Conservation (phyloP, 2,113 vertebrate species). For the Melanostigma gelatinosum region DNA sequence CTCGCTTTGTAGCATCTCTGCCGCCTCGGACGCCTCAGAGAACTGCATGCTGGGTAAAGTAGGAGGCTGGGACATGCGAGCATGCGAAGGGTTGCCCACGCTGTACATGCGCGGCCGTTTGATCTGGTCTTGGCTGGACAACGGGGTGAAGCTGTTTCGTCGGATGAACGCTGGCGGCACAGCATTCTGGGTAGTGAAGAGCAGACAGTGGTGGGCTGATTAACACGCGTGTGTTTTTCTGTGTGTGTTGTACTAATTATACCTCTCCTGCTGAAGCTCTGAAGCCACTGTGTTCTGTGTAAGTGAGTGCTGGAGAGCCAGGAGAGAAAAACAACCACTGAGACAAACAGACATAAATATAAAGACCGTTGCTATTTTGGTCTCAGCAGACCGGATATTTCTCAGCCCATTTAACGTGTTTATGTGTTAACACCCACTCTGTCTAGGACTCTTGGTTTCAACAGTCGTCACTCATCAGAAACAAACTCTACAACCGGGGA, state of each 20-base stretch:
- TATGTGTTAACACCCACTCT: constrained; percentile 53
- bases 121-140: constrained; percentile 89
- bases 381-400: constrained; percentile 40
- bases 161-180: constrained; percentile 83
- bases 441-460: constrained; percentile 32
- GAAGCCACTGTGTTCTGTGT: neutral
- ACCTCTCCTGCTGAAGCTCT: neutral
- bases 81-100: constrained; percentile 82
- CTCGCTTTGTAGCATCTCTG: constrained; percentile 81
- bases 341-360: constrained; percentile 41
- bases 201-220: constrained; percentile 4
- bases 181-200: constrained; percentile 79
- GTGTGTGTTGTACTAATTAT: neutral
- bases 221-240: neutral
- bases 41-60: constrained; percentile 77
- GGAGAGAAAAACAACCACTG: constrained; percentile 12
- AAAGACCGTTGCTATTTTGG: constrained; percentile 26
- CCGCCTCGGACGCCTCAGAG: constrained; percentile 81
- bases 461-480: constrained; percentile 2
- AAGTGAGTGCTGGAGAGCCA: neutral
- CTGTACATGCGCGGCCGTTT: constrained; percentile 91
- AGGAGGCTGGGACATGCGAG: constrained; percentile 71
- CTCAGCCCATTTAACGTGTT: constrained; percentile 40
- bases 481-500: constrained; percentile 5
- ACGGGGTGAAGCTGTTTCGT: constrained; percentile 92